Evolutionary conservation across 2,888 invertebrate species (phyloP), one percentile per base, ranked within the genome.

Genomic region (Crioceris asparagi): DNA sequence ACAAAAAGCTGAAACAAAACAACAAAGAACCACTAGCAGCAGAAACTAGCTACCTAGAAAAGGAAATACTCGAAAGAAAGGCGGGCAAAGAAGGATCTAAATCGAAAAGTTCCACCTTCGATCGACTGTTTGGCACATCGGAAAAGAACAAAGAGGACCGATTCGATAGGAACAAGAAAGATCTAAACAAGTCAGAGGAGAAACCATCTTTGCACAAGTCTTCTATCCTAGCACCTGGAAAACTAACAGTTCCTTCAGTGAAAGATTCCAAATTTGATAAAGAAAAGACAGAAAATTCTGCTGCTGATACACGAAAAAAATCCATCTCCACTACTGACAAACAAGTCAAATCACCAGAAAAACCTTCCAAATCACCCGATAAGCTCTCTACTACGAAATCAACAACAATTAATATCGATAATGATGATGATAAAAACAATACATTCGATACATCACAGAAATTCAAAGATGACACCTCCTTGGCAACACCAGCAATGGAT

Each of bases 1-100:
- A 75, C 68, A 70, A 74, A 69, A 71, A 72, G 68, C 38, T 72
- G 61, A 69, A 64, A 44, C 64, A 56, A 5, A 46, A 44, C n/a
- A 12, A 12, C 12, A 41, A 33, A 21, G 39, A 45, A 29, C 34
- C 46, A 4, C n/a, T n/a, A n/a, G n/a, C n/a, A n/a, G n/a, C n/a
- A n/a, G 51, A 50, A 36, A 43, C 55, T 4, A 45, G 49, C 17
- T 56, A 61, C 39, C 48, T 67, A 12, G 70, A 62, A 47, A 60
- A 57, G 55, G 69, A 61, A 56, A 68, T 56, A 49, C 57, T 56
- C 36, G 64, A 57, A 47, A 54, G 57, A 38, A 65, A 55, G 46
- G 61, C 23, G 48, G 66, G 38, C 27, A 55, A 54, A 38, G 53
- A 52, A 21, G 39, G 40, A 8, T 15, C 40, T 14, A 40, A 38